phyloP scores from a whole-genome alignment of 1,140 invertebrate genomes.

The Atopsyche davidsoni region DNA sequence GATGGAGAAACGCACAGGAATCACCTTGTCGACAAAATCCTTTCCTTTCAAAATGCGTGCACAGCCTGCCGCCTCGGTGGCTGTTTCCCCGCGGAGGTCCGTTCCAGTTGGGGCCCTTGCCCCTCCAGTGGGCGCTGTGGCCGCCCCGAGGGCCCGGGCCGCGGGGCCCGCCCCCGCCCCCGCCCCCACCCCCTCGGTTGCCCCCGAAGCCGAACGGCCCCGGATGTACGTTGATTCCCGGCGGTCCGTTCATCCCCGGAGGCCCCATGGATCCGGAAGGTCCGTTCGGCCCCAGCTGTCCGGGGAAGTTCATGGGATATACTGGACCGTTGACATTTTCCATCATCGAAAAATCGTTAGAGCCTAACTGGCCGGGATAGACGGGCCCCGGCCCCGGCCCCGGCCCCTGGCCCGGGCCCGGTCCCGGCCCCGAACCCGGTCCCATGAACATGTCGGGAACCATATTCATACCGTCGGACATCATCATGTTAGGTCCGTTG shows the following conservation, averaged over 20 bases:
- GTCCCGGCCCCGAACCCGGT: slow-evolving; percentile 38
- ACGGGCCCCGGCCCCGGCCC: slow-evolving; percentile 34
- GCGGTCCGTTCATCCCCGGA: slow-evolving; percentile 32
- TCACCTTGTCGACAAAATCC: slow-evolving; percentile 71
- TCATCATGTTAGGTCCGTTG: slow-evolving; percentile 35
- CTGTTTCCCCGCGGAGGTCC: slow-evolving; percentile 48
- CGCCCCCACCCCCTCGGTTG: slow-evolving; percentile 43
- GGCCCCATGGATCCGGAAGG: slow-evolving; percentile 30
- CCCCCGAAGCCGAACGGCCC: slow-evolving; percentile 38
- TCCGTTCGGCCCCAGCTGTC: slow-evolving; percentile 30
- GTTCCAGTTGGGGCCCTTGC: slow-evolving; percentile 44
- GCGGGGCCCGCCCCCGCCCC: slow-evolving; percentile 45
- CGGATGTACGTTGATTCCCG: slow-evolving; percentile 39
- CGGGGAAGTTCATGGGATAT: slow-evolving; percentile 11
- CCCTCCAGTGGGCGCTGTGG: slow-evolving; percentile 45
- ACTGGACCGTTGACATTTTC: slow-evolving; percentile 23
- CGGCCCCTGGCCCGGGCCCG: slow-evolving; percentile 29
- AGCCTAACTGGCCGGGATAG: slow-evolving; percentile 19
- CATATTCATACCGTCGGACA: slow-evolving; percentile 40
- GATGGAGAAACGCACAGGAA: slow-evolving; percentile 72
- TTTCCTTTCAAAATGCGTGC: slow-evolving; percentile 69
- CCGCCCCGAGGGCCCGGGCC: slow-evolving; percentile 44
- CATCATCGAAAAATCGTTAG: slow-evolving; percentile 27
- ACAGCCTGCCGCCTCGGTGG: slow-evolving; percentile 49
- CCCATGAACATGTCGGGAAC: slow-evolving; percentile 49